Evolutionary conservation across 2,113 vertebrate genomes (phyloP).

Genomic region (Tachysurus fulvidraco): DNA sequence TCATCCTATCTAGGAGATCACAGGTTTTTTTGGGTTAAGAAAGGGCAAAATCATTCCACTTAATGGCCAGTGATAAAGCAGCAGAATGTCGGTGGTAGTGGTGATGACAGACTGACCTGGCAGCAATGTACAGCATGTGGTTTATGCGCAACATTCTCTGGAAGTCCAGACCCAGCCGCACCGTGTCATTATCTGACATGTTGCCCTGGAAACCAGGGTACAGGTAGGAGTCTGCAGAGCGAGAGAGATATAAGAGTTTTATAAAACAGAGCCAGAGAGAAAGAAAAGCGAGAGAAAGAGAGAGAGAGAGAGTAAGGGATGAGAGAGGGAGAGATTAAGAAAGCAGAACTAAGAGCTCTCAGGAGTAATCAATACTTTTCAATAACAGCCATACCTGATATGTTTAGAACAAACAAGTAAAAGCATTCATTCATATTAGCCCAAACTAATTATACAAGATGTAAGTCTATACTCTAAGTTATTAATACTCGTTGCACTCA

Average conservation of each 20-base stretch:
- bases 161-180: slow-evolving; percentile 85
- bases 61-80: neutral
- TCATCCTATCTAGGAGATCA: neutral
- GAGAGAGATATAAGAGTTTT: neutral
- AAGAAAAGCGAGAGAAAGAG: neutral
- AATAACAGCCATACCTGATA: neutral
- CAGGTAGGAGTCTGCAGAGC: slow-evolving; percentile 71
- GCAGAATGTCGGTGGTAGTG: neutral
- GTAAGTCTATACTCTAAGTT: slow-evolving; percentile 17
- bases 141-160: slow-evolving; percentile 89
- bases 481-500: slow-evolving; percentile 25
- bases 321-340: neutral
- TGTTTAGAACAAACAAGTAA: slow-evolving; percentile 38
- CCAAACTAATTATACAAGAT: slow-evolving; percentile 27
- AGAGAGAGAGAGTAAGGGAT: neutral
- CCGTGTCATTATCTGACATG: slow-evolving; percentile 79
- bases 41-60: neutral
- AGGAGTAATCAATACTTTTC: slow-evolving; percentile 30
- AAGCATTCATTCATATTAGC: slow-evolving; percentile 38
- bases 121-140: slow-evolving; percentile 85
- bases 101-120: slow-evolving; percentile 76
- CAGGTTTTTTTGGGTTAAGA: neutral
- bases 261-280: neutral
- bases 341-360: slow-evolving; percentile 18
- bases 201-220: slow-evolving; percentile 85